phyloP scores from a whole-genome alignment of 2,888 invertebrate genomes.

The Miltochrista miniata region DNA sequence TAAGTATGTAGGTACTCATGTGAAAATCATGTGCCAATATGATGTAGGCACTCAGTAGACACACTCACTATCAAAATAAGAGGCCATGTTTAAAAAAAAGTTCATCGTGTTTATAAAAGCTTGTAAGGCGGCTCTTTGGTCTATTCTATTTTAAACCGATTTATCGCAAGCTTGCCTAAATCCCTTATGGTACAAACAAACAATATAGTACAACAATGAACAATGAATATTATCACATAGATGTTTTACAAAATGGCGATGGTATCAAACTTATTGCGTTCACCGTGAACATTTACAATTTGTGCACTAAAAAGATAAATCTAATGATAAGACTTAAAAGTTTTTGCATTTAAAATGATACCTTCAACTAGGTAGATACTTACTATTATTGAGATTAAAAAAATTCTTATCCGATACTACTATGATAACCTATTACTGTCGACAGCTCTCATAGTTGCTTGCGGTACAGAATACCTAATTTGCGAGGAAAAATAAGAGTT shows the following conservation, averaged over 20 bases:
- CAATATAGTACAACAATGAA: conserved; percentile 23
- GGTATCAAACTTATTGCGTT: neutral
- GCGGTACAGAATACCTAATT: too few relatives aligned
- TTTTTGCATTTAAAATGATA: conserved; percentile 2
- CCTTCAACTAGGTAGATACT: too few relatives aligned
- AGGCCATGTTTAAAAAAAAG: neutral
- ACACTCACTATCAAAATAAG: neutral
- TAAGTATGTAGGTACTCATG: too few relatives aligned
- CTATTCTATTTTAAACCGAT: conserved; percentile 27
- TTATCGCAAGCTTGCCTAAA: conserved; percentile 27
- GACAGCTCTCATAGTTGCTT: too few relatives aligned
- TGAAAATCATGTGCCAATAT: too few relatives aligned
- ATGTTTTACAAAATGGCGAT: neutral
- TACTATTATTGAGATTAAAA: too few relatives aligned
- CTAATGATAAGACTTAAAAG: neutral
- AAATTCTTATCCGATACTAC: too few relatives aligned
- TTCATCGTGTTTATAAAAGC: neutral
- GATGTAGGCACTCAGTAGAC: neutral
- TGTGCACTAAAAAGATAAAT: conserved; percentile 1
- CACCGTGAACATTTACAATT: neutral
- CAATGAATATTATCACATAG: conserved; percentile 14
- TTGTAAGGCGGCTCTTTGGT: neutral
- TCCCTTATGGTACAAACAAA: conserved; percentile 29
- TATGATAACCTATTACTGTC: too few relatives aligned
- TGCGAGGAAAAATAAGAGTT: too few relatives aligned